Evolutionary conservation across 2,888 invertebrate species (phyloP).

Genomic region (Brenthis daphne): DNA sequence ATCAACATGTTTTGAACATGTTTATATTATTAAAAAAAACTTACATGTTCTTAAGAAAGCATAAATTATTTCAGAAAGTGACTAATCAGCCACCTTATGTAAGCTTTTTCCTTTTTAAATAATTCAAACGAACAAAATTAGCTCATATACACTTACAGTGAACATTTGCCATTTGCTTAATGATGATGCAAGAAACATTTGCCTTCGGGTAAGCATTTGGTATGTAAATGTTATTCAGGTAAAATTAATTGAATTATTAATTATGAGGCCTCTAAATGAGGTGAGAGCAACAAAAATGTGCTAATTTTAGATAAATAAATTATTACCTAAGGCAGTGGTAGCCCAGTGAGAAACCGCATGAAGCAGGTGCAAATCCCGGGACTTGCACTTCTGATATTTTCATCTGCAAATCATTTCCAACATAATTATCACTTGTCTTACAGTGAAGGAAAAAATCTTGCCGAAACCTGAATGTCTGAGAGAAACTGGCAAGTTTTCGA

Average conservation of each 20-base stretch:
- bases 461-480: no score
- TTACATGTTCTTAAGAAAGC: neutral
- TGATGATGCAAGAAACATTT: conserved; percentile 34
- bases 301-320: neutral
- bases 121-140: conserved; percentile 30
- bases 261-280: conserved; percentile 10
- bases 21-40: no score
- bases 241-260: conserved; percentile 25
- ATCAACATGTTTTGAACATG: no score
- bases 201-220: conserved; percentile 30
- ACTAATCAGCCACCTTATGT: conserved; percentile 13
- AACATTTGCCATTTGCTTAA: conserved; percentile 34
- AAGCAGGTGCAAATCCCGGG: no score
- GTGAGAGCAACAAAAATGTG: neutral
- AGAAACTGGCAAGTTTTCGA: no score
- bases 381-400: no score
- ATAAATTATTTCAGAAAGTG: neutral
- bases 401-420: no score
- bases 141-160: conserved; percentile 34
- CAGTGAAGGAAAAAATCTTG: no score
- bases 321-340: no score
- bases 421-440: no score
- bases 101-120: conserved; percentile 22
- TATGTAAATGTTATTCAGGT: conserved; percentile 24
- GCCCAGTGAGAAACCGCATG: no score